Base-by-base conservation (phyloP, 2,113 vertebrate genomes). In the Platysteira castanea region DNA sequence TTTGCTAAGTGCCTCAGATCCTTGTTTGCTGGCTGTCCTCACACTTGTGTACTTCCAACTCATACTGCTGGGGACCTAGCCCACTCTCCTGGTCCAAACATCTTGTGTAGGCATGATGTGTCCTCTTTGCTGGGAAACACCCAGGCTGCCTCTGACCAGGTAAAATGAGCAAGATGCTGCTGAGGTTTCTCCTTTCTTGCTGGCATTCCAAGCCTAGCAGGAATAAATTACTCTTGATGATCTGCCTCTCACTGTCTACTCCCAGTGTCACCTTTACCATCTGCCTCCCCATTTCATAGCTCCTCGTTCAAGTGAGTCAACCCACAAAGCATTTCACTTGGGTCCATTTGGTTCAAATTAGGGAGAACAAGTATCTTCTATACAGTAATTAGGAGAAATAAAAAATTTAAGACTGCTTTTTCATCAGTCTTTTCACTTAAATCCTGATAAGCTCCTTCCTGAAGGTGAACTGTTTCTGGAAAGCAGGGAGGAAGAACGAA, bases 41-140 rank as follows among this genome's bases (percentile, higher is more conserved):
- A 46, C 22, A 2, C 28, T 42, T 33, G 19, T 7, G 4, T 21
- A 4, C 10, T n/a, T 26, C 22, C 44, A 9, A 6, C 37, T 65
- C 21, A 2, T 13, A 9, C 13, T 3, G 5, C 39, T 63, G 52
- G 24, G 54, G 46, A 33, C 7, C 63, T 22, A n/a, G 8, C 33
- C 44, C 10, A 4, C 9, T 18, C 11, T 64, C 42, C 30, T 76
- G 24, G 13, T 61, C 26, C 41, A 57, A 28, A 28, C 5, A 9
- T 7, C 5, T 31, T 44, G 9, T 27, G 47, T 20, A 24, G 73
- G 24, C 7, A 7, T 9, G 33, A 23, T 0, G 1, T 21, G 31
- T n/a, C 33, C 33, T 64, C 10, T 65, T 70, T 15, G 13, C 13
- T 4, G 3, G 5, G 23, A 65, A 59, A n/a, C 27, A 49, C 15